Base-by-base conservation (phyloP, 2,888 invertebrate genomes). In the Teleiodes luculella region DNA sequence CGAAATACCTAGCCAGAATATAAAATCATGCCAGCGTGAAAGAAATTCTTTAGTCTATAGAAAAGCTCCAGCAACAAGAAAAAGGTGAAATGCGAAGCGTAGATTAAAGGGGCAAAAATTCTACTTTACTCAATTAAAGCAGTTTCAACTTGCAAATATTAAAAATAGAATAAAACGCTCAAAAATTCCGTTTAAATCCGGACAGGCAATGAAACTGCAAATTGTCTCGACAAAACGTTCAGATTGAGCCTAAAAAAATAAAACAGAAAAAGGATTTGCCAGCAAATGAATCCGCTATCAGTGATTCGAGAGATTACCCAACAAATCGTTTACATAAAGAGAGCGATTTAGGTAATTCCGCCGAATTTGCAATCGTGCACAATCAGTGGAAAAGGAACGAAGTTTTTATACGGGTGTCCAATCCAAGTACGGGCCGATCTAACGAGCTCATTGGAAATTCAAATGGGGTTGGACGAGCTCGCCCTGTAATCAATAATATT, bases 381-480 rank as follows among this genome's bases (percentile, higher is more conserved):
- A 82, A 78, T 83, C 82, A 78, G 74, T 73, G 24, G 74, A 66
- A 78, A 79, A 77, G 70, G 73, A 80, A 79, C 76, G 71, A 74
- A 78, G 74, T 82, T 86, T 87, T 86, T 81, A 78, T 80, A 43
- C 43, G 76, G 67, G 68, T 73, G 77, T 80, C 75, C 75, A 72
- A 71, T 80, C 75, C 75, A 72, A 71, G 68, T 77, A 68, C 79
- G 68, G 72, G 71, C 76, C 72, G 75, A 76, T 84, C 78, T 88
- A 88, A 87, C 87, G 84, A 86, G 84, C 87, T 88, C 86, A 88
- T 88, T 87, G 84, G 86, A 83, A 88, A 86, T 89, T 89, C 88
- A 88, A 88, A 88, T 88, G 66, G 76, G 70, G 72, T 76, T 77
- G 79, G 81, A 79, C 83, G 77, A 76, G 75, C 80, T 80, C 81